These are phyloP conservation scores for Bombus cullumanus DNA, from an alignment of 1,140 invertebrate species.

Conservation along the genomic window DNA sequence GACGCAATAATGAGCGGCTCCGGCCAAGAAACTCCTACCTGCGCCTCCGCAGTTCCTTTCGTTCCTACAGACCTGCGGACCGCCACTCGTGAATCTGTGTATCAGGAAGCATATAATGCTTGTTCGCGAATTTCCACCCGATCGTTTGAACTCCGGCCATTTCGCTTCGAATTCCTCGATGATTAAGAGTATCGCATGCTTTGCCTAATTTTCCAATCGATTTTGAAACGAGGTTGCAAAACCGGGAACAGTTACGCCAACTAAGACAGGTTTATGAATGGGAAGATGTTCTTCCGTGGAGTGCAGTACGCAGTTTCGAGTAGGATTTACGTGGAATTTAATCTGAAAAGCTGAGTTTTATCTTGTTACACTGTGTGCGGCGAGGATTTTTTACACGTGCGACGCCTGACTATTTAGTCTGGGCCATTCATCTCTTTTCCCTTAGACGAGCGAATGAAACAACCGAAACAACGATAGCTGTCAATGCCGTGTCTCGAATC, in stretches of 20 bases:
- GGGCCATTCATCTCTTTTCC: no score
- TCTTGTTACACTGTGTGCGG: no score
- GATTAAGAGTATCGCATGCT: not conserved
- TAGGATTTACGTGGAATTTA: no score
- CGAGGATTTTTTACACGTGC: no score
- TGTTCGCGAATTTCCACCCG: not conserved
- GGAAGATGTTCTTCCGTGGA: no score
- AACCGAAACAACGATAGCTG: no score
- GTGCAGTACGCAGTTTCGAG: no score
- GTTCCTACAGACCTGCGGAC: not conserved
- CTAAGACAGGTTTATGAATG: not conserved
- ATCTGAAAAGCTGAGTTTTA: no score
- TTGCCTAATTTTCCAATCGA: not conserved
- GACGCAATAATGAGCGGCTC: slow-evolving; percentile 60
- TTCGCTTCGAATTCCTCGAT: not conserved
- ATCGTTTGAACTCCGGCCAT: not conserved
- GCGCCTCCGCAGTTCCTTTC: slow-evolving; percentile 33
- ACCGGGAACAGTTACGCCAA: not conserved
- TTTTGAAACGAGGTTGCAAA: not conserved
- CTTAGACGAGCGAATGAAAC: no score
- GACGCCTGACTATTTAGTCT: no score
- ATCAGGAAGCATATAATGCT: slow-evolving; percentile 17
- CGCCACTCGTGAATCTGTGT: slow-evolving; percentile 13
- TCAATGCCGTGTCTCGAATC: no score
- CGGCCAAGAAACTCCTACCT: slow-evolving; percentile 68